These are phyloP conservation scores for Porites evermanni DNA, from an alignment of 92 coral and sea anemone genomes.

Conservation along the genomic window DNA sequence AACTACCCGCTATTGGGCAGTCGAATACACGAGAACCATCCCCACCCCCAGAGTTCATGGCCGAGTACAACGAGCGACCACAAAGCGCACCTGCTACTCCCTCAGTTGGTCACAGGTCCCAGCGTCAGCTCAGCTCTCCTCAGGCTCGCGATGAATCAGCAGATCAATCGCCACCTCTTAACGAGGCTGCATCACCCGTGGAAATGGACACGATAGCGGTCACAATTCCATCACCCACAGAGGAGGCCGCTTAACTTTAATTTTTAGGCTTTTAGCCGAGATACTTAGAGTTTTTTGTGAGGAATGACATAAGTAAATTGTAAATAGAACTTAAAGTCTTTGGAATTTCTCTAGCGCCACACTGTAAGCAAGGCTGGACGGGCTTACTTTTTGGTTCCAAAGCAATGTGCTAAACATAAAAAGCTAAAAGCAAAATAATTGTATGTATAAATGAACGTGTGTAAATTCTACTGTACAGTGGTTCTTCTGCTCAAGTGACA, in stretches of 20 bases:
- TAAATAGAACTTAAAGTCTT: not conserved
- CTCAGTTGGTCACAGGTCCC: constrained; percentile 41
- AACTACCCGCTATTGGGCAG: constrained; percentile 85
- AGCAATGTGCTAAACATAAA: not conserved
- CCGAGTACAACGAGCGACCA: constrained; percentile 69
- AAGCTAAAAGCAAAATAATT: not conserved
- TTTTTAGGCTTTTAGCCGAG: too few relatives aligned
- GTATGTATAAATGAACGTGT: not conserved
- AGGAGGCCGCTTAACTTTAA: constrained; percentile 7
- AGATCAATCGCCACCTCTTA: constrained; percentile 50
- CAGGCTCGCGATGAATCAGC: constrained; percentile 24
- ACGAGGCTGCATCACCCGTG: constrained; percentile 65
- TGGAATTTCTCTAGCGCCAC: not conserved
- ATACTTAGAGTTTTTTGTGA: not conserved
- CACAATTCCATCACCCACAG: constrained; percentile 78
- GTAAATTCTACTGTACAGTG: not conserved
- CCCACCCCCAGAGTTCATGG: constrained; percentile 78
- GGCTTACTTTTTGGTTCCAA: not conserved
- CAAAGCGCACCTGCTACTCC: constrained; percentile 91
- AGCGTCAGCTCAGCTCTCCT: constrained; percentile 37
- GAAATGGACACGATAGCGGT: constrained; percentile 80
- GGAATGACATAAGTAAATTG: not conserved
- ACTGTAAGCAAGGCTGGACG: not conserved
- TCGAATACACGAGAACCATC: constrained; percentile 63
- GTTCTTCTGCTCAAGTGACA: not conserved